Base-by-base conservation (phyloP, 1,140 invertebrate genomes). In the Brachionus rotundiformis region DNA sequence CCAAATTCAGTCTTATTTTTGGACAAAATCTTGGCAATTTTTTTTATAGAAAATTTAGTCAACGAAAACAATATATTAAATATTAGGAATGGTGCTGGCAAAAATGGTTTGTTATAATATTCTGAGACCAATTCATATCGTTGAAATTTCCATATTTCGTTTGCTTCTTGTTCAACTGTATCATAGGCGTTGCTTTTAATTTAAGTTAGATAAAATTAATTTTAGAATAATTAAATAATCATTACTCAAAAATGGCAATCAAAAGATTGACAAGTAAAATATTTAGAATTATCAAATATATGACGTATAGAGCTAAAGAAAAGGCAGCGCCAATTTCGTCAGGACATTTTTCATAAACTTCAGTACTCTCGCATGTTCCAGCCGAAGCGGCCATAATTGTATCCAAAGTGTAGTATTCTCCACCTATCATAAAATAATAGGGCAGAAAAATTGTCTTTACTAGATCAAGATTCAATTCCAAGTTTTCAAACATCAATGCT, bases 201-300 rank as follows among this genome's bases (percentile, higher is more conserved):
- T 36, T 13, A 39, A 79, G 54, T 54, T 54, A 39, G 16, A n/a
- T 7, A 31, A 63, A 31, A 19, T 23, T n/a, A 27, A 44, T 33
- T 54, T 79, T 27, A 47, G 8, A 8, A 27, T 16, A 11, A 19
- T 16, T n/a, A 13, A 19, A 7, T 4, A 0, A 79, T 23, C 19
- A n/a, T 79, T 79, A 79, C 76, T 79, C 54, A 44, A 79, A 79
- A 63, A 79, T 79, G 25, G 76, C 76, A 59, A 79, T 79, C 11
- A 79, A 54, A 36, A 79, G 47, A 39, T 79, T 79, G 13, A 79
- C 49, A 2, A 79, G 36, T 23, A 79, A 23, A 79, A 79, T 79
- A 25, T 79, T 79, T 27, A 79, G 23, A 36, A 79, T 59, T 33
- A 79, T 16, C 13, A 79, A 63, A 36, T 79, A 79, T 5, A 79